Evolutionary conservation across 2,888 invertebrate species (phyloP), one percentile per base, ranked within the genome.

Genomic region (Octodonta nipae): DNA sequence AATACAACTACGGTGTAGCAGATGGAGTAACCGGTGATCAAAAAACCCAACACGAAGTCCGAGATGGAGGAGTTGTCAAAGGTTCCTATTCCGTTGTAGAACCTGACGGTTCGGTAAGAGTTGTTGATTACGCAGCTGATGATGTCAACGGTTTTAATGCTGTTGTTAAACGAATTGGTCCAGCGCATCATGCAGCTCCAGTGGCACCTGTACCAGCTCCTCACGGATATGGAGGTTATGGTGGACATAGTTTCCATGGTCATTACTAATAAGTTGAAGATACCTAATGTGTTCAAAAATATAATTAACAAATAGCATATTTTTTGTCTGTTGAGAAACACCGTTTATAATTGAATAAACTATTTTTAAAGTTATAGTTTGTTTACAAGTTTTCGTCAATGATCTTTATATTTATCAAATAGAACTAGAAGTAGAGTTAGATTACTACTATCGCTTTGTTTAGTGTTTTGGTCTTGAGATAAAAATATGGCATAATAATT

Each of bases 111-210:
- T 64, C 66, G 42, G 58, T 65, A 26, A 64, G 70, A 43, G 63
- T 65, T 41, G 70, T 70, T 34, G 61, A 67, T 30, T 70, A 70
- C 58, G 63, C 65, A 37, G 67, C 68, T 43, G 67, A 70, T 37
- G 41, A 41, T 20, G 51, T 54, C 33, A 56, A 45, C 28, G 59
- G 58, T 17, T 58, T 58, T 40, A 54, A 56, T 30, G 59, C 58
- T 8, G 49, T 55, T 5, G 55, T 58, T 4, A 50, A 51, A 34
- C 53, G 48, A 64, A 63, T 45, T 60, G 68, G 54, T 58, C 42
- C 41, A 5, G 36, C 43, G 1, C 25, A 38, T 4, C 41, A 41
- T 32, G 37, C 35, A 3, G 27, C 15, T 8, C 8, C 12, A n/a
- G 16, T 41, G 13, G 22, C 54, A 3, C 22, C 22, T 3, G 42